A percentile compares a stretch with the other conserved stretches of the same genome.
Conservation (phyloP, 1,140 invertebrate genomes). For the Ericerus pela region DNA sequence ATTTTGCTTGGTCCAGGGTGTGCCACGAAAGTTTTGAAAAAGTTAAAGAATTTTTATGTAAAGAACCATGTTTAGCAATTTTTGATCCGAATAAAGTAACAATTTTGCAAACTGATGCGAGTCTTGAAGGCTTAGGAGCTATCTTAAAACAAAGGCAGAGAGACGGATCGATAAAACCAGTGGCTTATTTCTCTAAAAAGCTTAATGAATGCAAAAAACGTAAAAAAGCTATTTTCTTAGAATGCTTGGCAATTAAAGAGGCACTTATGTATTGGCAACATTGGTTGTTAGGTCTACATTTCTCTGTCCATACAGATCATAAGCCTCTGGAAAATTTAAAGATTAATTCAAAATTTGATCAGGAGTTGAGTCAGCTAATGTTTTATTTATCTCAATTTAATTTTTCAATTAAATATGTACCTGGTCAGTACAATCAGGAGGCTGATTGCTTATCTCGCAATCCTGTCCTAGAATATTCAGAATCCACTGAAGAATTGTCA, state of each 20-base stretch:
- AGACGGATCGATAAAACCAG: no score
- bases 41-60: conserved; percentile 28
- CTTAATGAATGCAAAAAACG: conserved; percentile 26
- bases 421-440: conserved; percentile 21
- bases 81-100: conserved; percentile 19
- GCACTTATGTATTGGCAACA: conserved; percentile 31
- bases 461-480: conserved; percentile 9
- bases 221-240: conserved; percentile 28
- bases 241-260: conserved; percentile 32
- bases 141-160: no score
- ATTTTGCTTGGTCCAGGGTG: conserved; percentile 26
- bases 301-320: conserved; percentile 30
- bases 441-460: conserved; percentile 13
- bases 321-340: no score
- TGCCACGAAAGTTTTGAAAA: conserved; percentile 27
- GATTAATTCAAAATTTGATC: no score
- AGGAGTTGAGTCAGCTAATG: no score
- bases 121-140: no score
- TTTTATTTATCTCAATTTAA: no score
- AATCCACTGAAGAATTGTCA: conserved; percentile 5
- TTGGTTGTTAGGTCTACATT: conserved; percentile 29
- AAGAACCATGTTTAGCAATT: conserved; percentile 26
- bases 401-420: conserved; percentile 21
- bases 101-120: no score
- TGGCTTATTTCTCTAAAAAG: no score